Evolutionary conservation across 2,888 invertebrate species (phyloP).

Genomic region (Dicycla oo): DNA sequence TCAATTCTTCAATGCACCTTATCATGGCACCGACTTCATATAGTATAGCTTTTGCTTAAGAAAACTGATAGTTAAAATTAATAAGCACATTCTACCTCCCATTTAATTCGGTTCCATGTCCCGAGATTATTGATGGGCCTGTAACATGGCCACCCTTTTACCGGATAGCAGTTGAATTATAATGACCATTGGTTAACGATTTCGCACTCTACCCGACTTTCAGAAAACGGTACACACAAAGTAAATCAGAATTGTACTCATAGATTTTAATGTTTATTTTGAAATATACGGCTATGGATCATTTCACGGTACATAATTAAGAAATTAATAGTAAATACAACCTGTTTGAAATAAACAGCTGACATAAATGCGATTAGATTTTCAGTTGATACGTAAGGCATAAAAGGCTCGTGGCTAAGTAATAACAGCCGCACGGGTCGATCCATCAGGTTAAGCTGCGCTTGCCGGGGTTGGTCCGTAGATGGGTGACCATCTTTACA

Average conservation of each 20-base stretch:
- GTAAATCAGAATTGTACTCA: conserved; percentile 40
- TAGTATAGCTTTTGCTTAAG: no score
- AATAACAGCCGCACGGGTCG: no score
- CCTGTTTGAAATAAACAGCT: background rate
- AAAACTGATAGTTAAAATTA: no score
- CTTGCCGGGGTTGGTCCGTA: no score
- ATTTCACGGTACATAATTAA: background rate
- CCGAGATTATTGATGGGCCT: conserved; percentile 1
- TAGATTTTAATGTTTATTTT: conserved; percentile 23
- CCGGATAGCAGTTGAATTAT: conserved; percentile 56
- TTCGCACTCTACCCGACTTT: conserved; percentile 46
- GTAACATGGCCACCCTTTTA: conserved; percentile 46
- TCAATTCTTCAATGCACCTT: no score
- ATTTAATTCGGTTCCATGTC: background rate
- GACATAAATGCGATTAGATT: background rate
- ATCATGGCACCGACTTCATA: no score
- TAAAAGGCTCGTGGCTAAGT: no score
- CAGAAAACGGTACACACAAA: conserved; percentile 47
- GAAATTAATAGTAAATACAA: background rate
- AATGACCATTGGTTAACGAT: conserved; percentile 61
- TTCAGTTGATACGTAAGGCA: background rate
- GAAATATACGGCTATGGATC: background rate
- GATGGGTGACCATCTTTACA: no score
- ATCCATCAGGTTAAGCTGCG: no score
- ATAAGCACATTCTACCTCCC: background rate